Conservation (phyloP, 2,797 vertebrate species). For the Coccyzus lansbergi region DNA sequence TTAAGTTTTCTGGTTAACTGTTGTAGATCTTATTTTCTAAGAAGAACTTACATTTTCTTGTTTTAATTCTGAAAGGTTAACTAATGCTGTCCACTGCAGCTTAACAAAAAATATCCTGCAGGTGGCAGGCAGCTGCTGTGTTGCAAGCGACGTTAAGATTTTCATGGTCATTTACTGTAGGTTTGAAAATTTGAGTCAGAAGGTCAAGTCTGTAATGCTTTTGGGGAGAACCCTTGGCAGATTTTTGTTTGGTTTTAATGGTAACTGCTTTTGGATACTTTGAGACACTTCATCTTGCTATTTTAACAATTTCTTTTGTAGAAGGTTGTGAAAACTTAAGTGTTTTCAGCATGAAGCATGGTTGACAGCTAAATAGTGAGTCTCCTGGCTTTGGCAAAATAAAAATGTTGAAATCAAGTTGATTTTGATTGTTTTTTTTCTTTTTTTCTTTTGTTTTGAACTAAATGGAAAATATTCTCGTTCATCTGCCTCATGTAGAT, state of each 20-base stretch:
- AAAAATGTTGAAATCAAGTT: neutral
- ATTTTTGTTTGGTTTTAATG: neutral
- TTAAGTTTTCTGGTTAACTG: neutral
- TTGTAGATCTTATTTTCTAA: neutral
- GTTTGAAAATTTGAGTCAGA: neutral
- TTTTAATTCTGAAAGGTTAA: neutral
- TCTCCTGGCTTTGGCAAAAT: neutral
- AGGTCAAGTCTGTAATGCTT: neutral
- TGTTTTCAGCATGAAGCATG: neutral
- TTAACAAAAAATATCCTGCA: constrained; percentile 2
- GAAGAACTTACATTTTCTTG: neutral
- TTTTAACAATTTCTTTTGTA: neutral
- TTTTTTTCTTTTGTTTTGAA: neutral
- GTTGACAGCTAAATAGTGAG: neutral
- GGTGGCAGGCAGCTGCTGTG: constrained; percentile 17
- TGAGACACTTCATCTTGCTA: neutral
- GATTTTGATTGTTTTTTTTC: neutral
- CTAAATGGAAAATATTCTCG: neutral
- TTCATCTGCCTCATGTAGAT: neutral
- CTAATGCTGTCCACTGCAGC: neutral
- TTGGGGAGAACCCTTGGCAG: neutral
- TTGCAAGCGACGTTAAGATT: neutral
- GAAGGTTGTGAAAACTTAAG: neutral
- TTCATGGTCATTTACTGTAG: neutral
- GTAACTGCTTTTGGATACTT: neutral